Evolutionary conservation across 1,140 invertebrate species (phyloP).

Genomic region (Eumaeus atala): DNA sequence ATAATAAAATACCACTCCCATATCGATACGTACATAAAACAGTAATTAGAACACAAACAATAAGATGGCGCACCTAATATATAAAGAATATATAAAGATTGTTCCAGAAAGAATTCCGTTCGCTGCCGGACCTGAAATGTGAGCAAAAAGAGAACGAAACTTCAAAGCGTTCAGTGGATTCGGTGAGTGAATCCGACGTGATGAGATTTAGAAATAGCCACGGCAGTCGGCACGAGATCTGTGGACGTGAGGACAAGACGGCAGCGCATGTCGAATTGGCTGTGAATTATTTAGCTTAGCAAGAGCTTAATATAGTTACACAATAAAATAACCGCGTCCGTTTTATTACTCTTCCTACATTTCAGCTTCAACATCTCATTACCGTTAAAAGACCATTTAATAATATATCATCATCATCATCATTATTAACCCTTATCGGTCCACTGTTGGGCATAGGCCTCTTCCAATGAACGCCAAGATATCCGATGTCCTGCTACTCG

Average conservation of each 20-base stretch:
- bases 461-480: too few relatives aligned
- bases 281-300: conserved; percentile 54
- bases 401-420: too few relatives aligned
- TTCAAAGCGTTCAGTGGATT: conserved; percentile 62
- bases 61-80: conserved; percentile 27
- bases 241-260: conserved; percentile 41
- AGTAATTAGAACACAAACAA: conserved; percentile 10
- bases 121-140: conserved; percentile 50
- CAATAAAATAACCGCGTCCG: neutral
- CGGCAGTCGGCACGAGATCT: conserved; percentile 32
- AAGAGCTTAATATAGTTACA: neutral
- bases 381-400: too few relatives aligned
- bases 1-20: conserved; percentile 1
- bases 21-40: conserved; percentile 8
- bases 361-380: too few relatives aligned
- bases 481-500: too few relatives aligned
- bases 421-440: too few relatives aligned
- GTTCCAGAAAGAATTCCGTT: conserved; percentile 63
- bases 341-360: neutral
- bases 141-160: conserved; percentile 67
- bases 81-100: conserved; percentile 28
- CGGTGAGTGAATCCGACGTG: conserved; percentile 50
- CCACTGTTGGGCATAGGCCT: too few relatives aligned
- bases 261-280: conserved; percentile 50
- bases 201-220: conserved; percentile 64